Base-by-base conservation (phyloP, 37 sponge, comb jelly and placozoan genomes). In the Ianthella basta region DNA sequence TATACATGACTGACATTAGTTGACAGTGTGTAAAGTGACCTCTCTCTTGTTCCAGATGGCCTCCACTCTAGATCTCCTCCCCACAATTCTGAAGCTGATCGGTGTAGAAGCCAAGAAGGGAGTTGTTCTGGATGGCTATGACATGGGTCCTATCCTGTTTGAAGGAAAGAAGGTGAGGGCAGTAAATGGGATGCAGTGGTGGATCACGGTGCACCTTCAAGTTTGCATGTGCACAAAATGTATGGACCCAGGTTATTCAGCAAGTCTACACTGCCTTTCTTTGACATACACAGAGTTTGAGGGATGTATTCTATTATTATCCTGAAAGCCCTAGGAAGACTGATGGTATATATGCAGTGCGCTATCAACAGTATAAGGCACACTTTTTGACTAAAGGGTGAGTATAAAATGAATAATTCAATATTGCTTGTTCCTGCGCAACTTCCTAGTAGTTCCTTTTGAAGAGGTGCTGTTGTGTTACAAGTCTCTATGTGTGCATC, bases 311-410 rank as follows among this genome's bases (percentile, higher is more conserved):
- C n/a, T 57, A 79, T 36, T 93, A 89, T 73, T 90, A 84, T 56
- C 85, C 93, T 32, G 81, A 82, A 29, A 16, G 24, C 19, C 56
- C 81, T 30, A 80, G 79, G 35, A 39, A 32, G 39, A 78, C 59
- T 20, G 40, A 74, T 32, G 93, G 93, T 24, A 82, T 89, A 13
- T 89, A 60, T 86, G 93, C 90, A 23, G 70, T 88, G 18, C 69
- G 90, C 27, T 86, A 81, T 64, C 79, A 72, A 30, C 56, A 83
- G 39, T 93, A 87, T 85, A 93, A 93, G 83, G 93, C 90, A 38
- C 90, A 93, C 88, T 93, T 82, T 60, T 90, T 86, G 78, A 91
- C 91, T 36, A 18, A 29, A 68, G 91, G 91, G 91, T 87, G 50
- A 44, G 50, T 44, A 8, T 44, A 44, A 8, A n/a, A n/a, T n/a